These are phyloP conservation scores for Gallinago jamesoni DNA, from an alignment of 2,113 vertebrate genomes.

Conservation along the genomic window DNA sequence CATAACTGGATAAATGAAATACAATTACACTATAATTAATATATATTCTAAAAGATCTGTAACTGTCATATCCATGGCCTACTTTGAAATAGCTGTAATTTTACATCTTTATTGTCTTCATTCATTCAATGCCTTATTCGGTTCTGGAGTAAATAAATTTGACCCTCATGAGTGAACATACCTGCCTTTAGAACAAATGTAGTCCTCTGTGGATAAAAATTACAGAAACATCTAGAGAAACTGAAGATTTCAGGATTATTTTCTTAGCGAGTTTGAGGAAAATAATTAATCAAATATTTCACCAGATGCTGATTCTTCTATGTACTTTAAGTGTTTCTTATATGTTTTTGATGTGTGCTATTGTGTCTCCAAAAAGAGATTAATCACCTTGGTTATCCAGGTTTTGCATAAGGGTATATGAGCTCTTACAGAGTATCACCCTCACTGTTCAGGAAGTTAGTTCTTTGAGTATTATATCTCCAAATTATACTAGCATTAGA, in stretches of 20 bases:
- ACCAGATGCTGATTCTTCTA: neutral
- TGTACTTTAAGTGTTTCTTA: neutral
- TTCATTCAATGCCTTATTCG: neutral
- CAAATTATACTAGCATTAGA: constrained; percentile 48
- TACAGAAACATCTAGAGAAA: neutral
- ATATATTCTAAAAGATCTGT: neutral
- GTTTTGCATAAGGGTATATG: neutral
- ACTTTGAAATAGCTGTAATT: neutral
- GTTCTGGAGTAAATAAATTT: neutral
- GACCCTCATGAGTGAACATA: neutral
- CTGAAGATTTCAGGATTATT: neutral
- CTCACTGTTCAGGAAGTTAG: constrained; percentile 39
- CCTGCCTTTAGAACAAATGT: neutral
- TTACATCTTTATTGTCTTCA: neutral
- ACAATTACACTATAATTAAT: neutral
- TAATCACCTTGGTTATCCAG: neutral
- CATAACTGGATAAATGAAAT: neutral
- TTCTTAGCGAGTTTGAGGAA: neutral
- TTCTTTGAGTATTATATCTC: constrained; percentile 30
- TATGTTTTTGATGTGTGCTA: neutral
- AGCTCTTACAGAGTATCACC: neutral
- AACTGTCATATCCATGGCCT: neutral
- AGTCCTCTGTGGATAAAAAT: neutral
- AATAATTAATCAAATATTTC: neutral
- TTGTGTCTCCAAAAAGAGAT: neutral